Evolutionary conservation across 2,888 invertebrate species (phyloP).

Genomic region (Napeogenes sylphis): DNA sequence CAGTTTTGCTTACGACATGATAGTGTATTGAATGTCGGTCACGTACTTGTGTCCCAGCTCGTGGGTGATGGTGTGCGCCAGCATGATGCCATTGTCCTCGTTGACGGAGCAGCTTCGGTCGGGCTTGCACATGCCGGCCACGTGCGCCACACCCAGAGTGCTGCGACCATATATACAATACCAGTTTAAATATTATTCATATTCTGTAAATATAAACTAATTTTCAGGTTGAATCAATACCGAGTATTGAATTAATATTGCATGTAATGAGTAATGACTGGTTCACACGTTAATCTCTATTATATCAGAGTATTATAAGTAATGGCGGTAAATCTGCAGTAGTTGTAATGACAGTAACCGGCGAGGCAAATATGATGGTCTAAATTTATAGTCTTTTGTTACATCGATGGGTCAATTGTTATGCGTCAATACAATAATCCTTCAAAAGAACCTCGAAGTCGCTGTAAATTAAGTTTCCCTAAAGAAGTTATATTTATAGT

Average conservation of each 20-base stretch:
- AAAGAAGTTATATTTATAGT: too few species aligned
- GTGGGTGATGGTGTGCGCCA: conserved; percentile 93
- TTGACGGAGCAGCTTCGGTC: conserved; percentile 92
- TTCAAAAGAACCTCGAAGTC: too few species aligned
- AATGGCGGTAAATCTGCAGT: conserved; percentile 12
- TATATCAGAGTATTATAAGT: not conserved
- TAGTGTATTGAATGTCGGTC: too few species aligned
- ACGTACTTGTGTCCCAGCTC: conserved; percentile 95
- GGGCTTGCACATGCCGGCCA: conserved; percentile 92
- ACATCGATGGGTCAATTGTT: too few species aligned
- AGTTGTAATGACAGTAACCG: conserved; percentile 26
- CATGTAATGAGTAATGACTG: not conserved
- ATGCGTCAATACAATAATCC: too few species aligned
- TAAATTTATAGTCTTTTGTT: too few species aligned
- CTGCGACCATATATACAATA: conserved; percentile 55
- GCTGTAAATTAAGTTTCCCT: too few species aligned
- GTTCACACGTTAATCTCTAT: not conserved
- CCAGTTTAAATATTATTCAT: too few species aligned
- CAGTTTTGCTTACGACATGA: too few species aligned
- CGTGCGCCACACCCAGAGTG: conserved; percentile 92
- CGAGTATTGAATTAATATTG: not conserved
- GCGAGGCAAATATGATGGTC: conserved; percentile 18
- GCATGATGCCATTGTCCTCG: conserved; percentile 92
- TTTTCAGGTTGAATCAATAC: not conserved
- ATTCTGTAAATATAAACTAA: not conserved